Percentiles rank a stretch among this genome's conserved stretches.
Conservation (phyloP, 2,888 invertebrate genomes). For the Lasioglossum zephyrum region DNA sequence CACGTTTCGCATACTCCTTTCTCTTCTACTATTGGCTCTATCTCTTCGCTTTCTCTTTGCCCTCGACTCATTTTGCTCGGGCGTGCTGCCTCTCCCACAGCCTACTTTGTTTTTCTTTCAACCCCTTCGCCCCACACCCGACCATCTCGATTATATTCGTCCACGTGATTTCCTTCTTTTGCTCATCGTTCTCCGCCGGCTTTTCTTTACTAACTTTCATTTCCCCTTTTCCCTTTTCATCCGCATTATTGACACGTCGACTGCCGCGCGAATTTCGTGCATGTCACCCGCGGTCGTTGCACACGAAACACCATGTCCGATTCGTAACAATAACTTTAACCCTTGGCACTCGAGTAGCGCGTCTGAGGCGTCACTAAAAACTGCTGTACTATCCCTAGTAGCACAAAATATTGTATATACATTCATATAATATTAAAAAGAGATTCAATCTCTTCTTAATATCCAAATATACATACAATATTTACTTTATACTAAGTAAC, state of each 20-base stretch:
- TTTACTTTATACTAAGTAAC: no score
- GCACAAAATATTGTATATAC: no score
- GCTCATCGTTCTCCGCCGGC: not conserved
- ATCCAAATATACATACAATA: no score
- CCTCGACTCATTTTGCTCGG: not conserved
- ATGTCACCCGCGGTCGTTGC: no score
- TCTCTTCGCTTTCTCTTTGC: not conserved
- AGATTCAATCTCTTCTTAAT: no score
- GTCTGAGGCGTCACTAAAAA: no score
- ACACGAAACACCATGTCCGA: no score
- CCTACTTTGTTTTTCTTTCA: not conserved
- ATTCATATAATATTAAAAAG: no score
- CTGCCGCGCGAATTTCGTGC: no score
- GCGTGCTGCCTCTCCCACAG: not conserved
- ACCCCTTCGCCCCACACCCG: not conserved
- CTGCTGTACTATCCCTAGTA: no score
- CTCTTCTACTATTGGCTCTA: not conserved
- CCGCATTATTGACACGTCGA: not conserved
- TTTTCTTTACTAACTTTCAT: not conserved
- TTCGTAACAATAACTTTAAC: no score
- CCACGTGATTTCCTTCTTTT: not conserved
- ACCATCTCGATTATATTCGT: conserved; percentile 25
- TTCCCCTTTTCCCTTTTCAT: not conserved
- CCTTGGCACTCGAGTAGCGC: no score
- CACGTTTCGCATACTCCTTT: conserved; percentile 45